Evolutionary conservation across 2,888 invertebrate species (phyloP), one percentile per base, ranked within the genome.

Genomic region (Aphidius colemani): DNA sequence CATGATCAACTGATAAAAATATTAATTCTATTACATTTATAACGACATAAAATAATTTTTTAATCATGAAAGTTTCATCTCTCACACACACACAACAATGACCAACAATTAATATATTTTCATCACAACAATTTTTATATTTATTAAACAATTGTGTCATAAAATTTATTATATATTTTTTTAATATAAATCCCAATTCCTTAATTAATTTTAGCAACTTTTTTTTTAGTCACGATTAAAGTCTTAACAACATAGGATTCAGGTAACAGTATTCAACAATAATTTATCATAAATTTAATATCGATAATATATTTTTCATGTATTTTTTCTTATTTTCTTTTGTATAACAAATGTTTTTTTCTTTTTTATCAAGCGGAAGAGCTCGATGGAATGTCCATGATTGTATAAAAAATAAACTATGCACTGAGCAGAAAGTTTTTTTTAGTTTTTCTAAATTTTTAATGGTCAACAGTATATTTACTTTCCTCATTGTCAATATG

Each of bases 1-100:
- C 13, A 69, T 66, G 67, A 66, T 71, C 72, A 64, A 66, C 74
- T 79, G 75, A 79, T 74, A 79, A 78, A 78, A 78, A 78, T 78
- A 77, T 75, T 72, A 74, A 71, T 74, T 72, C 69, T 72, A 66
- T 66, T 41, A 55, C 65, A 67, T 63, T 56, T 66, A 69, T 66
- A 57, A 57, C 57, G 48, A 57, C 67, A 61, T 70, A 69, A 69
- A 68, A 69, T 70, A 69, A 55, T 70, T 66, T 70, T 18, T 18
- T 18, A 18, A 18, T 18, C 1, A 18, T 18, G 13, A 18, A 18
- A 18, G 13, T 18, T 18, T 30, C 0, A 30, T 30, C 30, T 2
- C 30, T 5, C 30, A 30, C 30, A 30, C 30, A 30, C 30, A 30
- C 30, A 30, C 30, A 30, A 30, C 30, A 30, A 30, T 30, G 51